Conservation (phyloP, 2,797 vertebrate species). For the Platalea minor region DNA sequence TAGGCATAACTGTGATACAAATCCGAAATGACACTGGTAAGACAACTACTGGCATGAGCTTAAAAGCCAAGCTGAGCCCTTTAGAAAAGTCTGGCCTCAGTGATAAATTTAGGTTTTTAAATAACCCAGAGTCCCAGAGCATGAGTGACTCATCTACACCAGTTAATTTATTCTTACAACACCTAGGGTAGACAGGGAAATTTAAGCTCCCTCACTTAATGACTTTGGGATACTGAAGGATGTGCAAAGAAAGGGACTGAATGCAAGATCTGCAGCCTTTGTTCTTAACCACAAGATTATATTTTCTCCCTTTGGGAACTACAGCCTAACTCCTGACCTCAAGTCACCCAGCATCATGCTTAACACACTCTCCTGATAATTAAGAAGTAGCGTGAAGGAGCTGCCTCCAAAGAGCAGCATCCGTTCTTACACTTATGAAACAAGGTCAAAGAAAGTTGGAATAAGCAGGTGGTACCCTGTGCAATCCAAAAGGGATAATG, state of each 20-base stretch:
- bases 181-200: constrained; percentile 23
- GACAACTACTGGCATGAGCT: constrained; percentile 30
- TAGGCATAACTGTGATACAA: constrained; percentile 38
- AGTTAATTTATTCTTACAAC: constrained; percentile 49
- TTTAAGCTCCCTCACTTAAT: constrained; percentile 8
- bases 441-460: neutral
- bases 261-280: neutral
- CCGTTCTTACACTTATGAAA: neutral
- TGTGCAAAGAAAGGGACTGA: neutral
- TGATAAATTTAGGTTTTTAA: constrained; percentile 49
- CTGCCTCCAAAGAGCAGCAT: neutral
- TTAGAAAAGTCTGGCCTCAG: constrained; percentile 9
- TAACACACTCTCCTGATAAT: neutral
- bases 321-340: neutral
- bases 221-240: neutral
- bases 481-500: neutral
- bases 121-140: constrained; percentile 24
- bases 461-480: neutral
- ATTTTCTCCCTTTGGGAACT: neutral
- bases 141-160: neutral
- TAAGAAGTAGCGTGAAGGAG: neutral
- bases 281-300: neutral
- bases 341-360: neutral
- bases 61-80: constrained; percentile 37
- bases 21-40: constrained; percentile 36